A percentile compares a stretch with the other conserved stretches of the same genome.
These are phyloP conservation scores for Lagopus muta DNA, from an alignment of 2,113 vertebrate species.

Conservation along the genomic window DNA sequence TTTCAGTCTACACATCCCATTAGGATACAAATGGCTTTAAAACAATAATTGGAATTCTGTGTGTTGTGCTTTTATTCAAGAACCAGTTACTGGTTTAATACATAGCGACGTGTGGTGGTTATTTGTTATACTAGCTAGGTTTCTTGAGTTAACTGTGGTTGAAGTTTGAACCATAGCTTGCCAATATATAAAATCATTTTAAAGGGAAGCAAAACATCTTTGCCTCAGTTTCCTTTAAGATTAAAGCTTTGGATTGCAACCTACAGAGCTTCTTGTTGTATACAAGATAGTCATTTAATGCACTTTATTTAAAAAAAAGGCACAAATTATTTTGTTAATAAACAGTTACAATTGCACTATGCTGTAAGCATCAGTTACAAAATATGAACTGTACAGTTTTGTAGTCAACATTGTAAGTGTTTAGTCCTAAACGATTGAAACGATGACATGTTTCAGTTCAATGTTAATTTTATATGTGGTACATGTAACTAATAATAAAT, in stretches of 20 bases:
- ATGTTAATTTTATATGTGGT: conserved; percentile 66
- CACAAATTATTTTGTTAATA: conserved; percentile 66
- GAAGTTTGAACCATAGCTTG: conserved; percentile 54
- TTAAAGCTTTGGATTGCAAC: conserved; percentile 53
- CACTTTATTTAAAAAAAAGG: conserved; percentile 69
- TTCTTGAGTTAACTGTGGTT: conserved; percentile 1
- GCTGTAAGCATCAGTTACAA: conserved; percentile 43
- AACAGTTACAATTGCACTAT: conserved; percentile 55
- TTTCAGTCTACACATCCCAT: background rate
- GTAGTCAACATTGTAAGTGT: conserved; percentile 51
- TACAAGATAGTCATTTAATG: conserved; percentile 37
- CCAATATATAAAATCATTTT: conserved; percentile 34
- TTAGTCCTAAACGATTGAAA: conserved; percentile 64
- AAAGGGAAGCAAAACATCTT: conserved; percentile 36
- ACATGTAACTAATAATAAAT: conserved; percentile 65
- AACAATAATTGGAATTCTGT: background rate
- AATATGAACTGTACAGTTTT: conserved; percentile 65
- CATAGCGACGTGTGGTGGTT: conserved; percentile 34
- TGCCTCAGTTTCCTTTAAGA: conserved; percentile 19
- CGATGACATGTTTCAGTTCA: conserved; percentile 46
- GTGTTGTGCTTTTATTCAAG: background rate
- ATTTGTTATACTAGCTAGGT: conserved; percentile 34
- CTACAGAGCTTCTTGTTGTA: conserved; percentile 62
- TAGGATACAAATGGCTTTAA: conserved; percentile 4
- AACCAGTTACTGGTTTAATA: background rate